Base-by-base conservation (phyloP, 2,888 invertebrate genomes). In the Dynastes maya region DNA sequence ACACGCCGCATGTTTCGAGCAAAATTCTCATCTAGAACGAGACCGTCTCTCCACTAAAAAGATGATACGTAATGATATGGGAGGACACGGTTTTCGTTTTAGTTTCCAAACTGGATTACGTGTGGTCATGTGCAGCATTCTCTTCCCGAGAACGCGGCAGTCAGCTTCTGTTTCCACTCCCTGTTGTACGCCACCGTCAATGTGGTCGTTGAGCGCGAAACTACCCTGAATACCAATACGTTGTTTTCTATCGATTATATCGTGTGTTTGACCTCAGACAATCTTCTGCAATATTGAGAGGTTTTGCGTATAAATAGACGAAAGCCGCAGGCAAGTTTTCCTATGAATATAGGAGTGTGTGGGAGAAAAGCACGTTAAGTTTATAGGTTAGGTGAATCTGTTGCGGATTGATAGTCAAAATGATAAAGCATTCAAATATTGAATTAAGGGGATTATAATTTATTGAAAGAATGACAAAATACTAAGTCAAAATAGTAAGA, bases 91-190 rank as follows among this genome's bases (percentile, higher is more conserved):
- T 63, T 63, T 63, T 63, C 32, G 63, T 63, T 63, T 63, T 63
- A 63, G 63, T 63, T 63, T 63, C n/a, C 9, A 63, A 63, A 63
- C 63, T 32, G 13, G 63, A 63, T 63, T 63, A 63, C 63, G 63
- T 45, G 55, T 29, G 63, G 63, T 63, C 55, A 22, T 55, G 55
- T 27, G 6, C 27, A 2, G 55, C 22, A 58, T 58, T 16, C 22
- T 58, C 27, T 22, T 5, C 5, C 16, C 27, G 16, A 27, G 16
- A 3, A 22, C 16, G 22, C 2, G 1, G 22, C 55, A 1, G 55
- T 2, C n/a, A 27, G 8, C 22, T 11, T 29, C 8, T 27, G 9
- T 22, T 22, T 29, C 29, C 29, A 13, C 29, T 32, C 63, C 32
- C 32, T 2, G 8, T 13, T 32, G 2, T 29, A 13, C n/a, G 8